Conservation (phyloP, 2,888 invertebrate genomes). For the Melanostoma mellinum region DNA sequence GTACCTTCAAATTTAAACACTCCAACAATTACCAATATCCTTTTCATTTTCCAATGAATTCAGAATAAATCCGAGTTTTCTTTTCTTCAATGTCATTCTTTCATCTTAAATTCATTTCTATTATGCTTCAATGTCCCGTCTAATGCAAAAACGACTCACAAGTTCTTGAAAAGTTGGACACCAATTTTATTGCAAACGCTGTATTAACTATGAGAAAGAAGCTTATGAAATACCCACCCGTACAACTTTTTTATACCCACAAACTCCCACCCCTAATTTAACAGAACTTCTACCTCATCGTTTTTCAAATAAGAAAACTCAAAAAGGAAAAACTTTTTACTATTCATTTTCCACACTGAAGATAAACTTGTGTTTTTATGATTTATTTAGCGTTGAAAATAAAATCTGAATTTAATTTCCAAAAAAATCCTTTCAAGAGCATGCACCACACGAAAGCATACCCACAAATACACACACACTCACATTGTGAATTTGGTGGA, state of each 20-base stretch:
- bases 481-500: not conserved
- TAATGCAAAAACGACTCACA: slow-evolving; percentile 28
- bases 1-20: not conserved
- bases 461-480: not conserved
- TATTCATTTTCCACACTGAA: not conserved
- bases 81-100: not conserved
- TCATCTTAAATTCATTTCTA: too few relatives aligned
- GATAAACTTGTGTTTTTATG: slow-evolving; percentile 25
- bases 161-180: slow-evolving; percentile 28
- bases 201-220: slow-evolving; percentile 1
- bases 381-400: slow-evolving; percentile 31
- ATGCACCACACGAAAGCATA: slow-evolving; percentile 17
- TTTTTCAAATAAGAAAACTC: not conserved
- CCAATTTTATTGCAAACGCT: slow-evolving; percentile 33
- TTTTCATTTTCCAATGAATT: not conserved
- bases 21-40: slow-evolving; percentile 3
- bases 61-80: not conserved
- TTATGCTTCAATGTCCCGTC: not conserved
- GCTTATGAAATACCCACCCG: slow-evolving; percentile 22
- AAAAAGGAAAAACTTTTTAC: slow-evolving; percentile 18
- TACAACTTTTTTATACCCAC: slow-evolving; percentile 12
- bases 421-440: slow-evolving; percentile 11
- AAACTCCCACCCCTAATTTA: slow-evolving; percentile 25
- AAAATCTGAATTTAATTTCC: slow-evolving; percentile 42
- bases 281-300: not conserved